These are phyloP conservation scores for Lamellibrachia luymesi DNA, from an alignment of 1,140 invertebrate genomes.

Conservation along the genomic window DNA sequence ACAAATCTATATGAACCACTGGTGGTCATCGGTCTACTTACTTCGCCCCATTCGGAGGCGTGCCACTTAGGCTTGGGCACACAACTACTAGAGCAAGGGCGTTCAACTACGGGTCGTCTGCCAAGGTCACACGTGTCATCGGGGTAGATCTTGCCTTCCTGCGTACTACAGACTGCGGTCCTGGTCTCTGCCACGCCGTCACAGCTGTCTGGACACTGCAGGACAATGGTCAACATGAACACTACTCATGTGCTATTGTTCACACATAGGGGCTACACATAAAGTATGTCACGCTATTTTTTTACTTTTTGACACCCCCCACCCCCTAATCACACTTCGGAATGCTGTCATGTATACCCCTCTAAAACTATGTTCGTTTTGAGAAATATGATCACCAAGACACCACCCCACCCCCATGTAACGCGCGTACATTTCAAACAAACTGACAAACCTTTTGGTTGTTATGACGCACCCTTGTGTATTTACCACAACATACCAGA, in stretches of 20 bases:
- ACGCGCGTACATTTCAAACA: too few relatives aligned
- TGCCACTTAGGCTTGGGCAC: constrained; percentile 75
- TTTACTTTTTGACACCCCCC: too few relatives aligned
- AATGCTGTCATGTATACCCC: too few relatives aligned
- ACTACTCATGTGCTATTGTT: neutral
- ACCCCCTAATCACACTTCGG: too few relatives aligned
- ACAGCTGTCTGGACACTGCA: constrained; percentile 70
- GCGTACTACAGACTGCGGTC: constrained; percentile 71
- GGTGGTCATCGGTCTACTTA: constrained; percentile 28
- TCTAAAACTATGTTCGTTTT: too few relatives aligned
- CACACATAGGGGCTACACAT: too few relatives aligned
- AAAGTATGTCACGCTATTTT: too few relatives aligned
- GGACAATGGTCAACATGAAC: neutral
- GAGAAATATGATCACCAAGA: too few relatives aligned
- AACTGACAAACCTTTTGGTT: too few relatives aligned
- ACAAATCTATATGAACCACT: neutral
- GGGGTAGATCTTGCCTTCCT: constrained; percentile 70
- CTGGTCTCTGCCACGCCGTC: constrained; percentile 73
- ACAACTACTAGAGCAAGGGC: constrained; percentile 60
- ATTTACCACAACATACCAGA: too few relatives aligned
- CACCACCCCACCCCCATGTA: too few relatives aligned
- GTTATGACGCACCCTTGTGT: too few relatives aligned
- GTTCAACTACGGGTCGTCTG: constrained; percentile 61
- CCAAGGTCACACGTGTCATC: constrained; percentile 67
- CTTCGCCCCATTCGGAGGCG: constrained; percentile 66